phyloP scores from a whole-genome alignment of 2,888 invertebrate species.

The Tachina grossa region DNA sequence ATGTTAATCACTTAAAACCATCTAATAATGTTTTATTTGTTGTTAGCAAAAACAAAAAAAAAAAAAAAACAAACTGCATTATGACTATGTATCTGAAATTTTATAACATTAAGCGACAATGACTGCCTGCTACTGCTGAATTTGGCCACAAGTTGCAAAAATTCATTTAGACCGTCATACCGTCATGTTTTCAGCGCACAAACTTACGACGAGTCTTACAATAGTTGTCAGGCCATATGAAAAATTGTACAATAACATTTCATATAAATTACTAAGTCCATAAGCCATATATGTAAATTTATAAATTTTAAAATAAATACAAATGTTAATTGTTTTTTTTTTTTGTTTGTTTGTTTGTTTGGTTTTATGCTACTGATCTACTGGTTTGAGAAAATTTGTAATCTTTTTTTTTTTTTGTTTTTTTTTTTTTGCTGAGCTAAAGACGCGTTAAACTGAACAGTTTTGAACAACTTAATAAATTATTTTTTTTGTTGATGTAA shows the following conservation, averaged over 20 bases:
- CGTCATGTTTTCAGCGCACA: slow-evolving; percentile 40
- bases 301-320: slow-evolving; percentile 23
- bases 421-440: slow-evolving; percentile 13
- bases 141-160: slow-evolving; percentile 41
- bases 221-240: slow-evolving; percentile 56
- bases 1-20: slow-evolving; percentile 70
- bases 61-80: slow-evolving; percentile 10
- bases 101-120: slow-evolving; percentile 14
- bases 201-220: slow-evolving; percentile 24
- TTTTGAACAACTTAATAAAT: slow-evolving; percentile 24
- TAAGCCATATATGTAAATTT: slow-evolving; percentile 59
- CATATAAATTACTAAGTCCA: slow-evolving; percentile 56
- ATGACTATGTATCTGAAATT: slow-evolving; percentile 8
- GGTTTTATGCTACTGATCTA: not conserved
- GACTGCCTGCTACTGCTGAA: slow-evolving; percentile 13
- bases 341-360: not conserved
- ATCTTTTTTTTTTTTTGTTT: slow-evolving; percentile 11
- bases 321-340: slow-evolving; percentile 4
- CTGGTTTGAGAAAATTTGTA: not conserved
- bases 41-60: not conserved
- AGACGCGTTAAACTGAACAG: slow-evolving; percentile 44
- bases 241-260: slow-evolving; percentile 41
- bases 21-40: slow-evolving; percentile 54
- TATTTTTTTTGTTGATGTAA: not conserved
- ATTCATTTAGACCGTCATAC: slow-evolving; percentile 1